These are phyloP conservation scores for Psittacula derbiana DNA, from an alignment of 2,797 vertebrate species.

Conservation along the genomic window DNA sequence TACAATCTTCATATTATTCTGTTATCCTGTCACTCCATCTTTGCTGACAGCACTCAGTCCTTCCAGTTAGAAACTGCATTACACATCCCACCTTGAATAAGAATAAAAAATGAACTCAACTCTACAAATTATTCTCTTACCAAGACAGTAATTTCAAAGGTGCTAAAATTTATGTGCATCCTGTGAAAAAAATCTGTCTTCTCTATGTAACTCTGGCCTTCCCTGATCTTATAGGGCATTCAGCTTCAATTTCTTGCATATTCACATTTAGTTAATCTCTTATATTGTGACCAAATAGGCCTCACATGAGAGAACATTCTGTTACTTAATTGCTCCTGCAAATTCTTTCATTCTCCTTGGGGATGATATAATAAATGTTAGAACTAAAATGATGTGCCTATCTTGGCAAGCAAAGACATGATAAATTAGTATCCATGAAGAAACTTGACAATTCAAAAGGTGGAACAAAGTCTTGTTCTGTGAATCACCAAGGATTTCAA, in stretches of 20 bases:
- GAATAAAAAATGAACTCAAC: not conserved
- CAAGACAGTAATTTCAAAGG: not conserved
- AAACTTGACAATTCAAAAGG: not conserved
- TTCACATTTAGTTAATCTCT: not conserved
- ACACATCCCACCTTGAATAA: not conserved
- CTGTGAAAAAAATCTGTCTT: not conserved
- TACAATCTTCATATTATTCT: not conserved
- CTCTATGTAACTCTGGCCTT: not conserved
- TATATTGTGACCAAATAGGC: not conserved
- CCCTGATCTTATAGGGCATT: not conserved
- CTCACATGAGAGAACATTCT: not conserved
- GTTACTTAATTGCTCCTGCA: not conserved
- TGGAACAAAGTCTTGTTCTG: not conserved
- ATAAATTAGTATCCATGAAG: not conserved
- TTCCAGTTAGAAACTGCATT: not conserved
- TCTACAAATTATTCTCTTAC: not conserved
- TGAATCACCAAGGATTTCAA: not conserved
- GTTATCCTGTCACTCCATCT: not conserved
- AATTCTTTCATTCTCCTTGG: not conserved
- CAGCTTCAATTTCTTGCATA: not conserved
- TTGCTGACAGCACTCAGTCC: not conserved
- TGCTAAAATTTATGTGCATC: not conserved
- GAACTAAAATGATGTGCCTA: not conserved
- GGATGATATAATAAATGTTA: not conserved
- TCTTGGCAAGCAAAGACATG: not conserved